Evolutionary conservation across 1,140 invertebrate genomes (phyloP).

Genomic region (Papilio polytes): DNA sequence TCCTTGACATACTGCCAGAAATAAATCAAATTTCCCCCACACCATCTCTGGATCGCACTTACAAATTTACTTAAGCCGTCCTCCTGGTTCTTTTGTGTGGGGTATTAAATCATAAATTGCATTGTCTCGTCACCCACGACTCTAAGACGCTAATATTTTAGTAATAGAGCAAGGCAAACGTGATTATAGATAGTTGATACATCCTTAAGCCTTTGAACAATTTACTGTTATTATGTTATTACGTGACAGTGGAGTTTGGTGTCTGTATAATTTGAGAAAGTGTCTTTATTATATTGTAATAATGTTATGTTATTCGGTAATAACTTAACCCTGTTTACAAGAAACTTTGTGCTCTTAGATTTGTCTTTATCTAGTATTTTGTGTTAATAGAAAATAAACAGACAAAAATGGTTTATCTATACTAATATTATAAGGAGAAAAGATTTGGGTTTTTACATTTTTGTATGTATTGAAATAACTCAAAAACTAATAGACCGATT

Average conservation of each 20-base stretch:
- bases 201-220: background rate
- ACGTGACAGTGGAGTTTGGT: slow-evolving; percentile 11
- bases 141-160: background rate
- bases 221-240: slow-evolving; percentile 25
- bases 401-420: too few relatives aligned
- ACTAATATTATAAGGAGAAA: too few relatives aligned
- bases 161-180: background rate
- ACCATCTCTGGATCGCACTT: slow-evolving; percentile 8
- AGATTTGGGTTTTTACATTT: too few relatives aligned
- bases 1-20: slow-evolving; percentile 76
- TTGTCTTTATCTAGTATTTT: too few relatives aligned
- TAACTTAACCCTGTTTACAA: background rate
- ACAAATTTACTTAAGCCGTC: slow-evolving; percentile 38
- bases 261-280: background rate
- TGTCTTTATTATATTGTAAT: background rate
- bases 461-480: too few relatives aligned
- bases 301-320: background rate
- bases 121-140: background rate
- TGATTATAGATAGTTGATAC: slow-evolving; percentile 25
- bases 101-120: slow-evolving; percentile 28
- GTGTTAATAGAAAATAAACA: too few relatives aligned
- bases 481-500: too few relatives aligned
- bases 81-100: slow-evolving; percentile 8
- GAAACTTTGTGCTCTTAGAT: background rate
- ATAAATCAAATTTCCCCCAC: slow-evolving; percentile 74